Conservation (phyloP, 2,888 invertebrate species). For the Eupithecia exiguata region DNA sequence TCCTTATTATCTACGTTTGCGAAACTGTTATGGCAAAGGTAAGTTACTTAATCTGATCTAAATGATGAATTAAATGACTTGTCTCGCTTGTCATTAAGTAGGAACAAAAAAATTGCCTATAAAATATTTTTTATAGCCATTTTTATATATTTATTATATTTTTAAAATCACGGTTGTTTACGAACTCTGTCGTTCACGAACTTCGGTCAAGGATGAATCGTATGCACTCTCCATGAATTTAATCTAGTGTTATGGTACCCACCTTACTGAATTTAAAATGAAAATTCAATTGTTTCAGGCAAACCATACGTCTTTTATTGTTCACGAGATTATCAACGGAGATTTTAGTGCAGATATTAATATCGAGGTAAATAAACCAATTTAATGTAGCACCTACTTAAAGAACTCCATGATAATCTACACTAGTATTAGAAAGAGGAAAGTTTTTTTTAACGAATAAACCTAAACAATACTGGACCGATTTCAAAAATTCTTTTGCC, state of each 20-base stretch:
- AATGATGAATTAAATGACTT: background rate
- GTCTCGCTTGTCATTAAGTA: background rate
- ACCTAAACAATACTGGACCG: too few species aligned
- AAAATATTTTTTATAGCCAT: too few species aligned
- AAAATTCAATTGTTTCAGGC: slow-evolving; percentile 55
- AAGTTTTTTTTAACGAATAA: too few species aligned
- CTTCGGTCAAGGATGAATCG: background rate
- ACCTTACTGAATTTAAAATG: background rate
- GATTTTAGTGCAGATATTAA: slow-evolving; percentile 56
- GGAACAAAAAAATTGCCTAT: too few species aligned
- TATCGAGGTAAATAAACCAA: slow-evolving; percentile 54
- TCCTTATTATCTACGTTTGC: slow-evolving; percentile 56
- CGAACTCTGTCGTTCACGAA: too few species aligned
- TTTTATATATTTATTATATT: too few species aligned
- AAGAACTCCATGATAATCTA: too few species aligned
- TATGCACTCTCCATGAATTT: slow-evolving; percentile 41
- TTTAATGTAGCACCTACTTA: too few species aligned
- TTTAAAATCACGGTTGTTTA: too few species aligned
- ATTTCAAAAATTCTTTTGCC: too few species aligned
- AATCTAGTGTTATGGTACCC: slow-evolving; percentile 52
- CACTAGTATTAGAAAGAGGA: too few species aligned
- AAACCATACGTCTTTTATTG: slow-evolving; percentile 53
- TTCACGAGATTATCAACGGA: slow-evolving; percentile 66
- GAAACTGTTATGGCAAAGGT: slow-evolving; percentile 54
- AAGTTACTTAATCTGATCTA: background rate